Evolutionary conservation across 2,888 invertebrate genomes (phyloP).

Genomic region (Palloptera scutellata): DNA sequence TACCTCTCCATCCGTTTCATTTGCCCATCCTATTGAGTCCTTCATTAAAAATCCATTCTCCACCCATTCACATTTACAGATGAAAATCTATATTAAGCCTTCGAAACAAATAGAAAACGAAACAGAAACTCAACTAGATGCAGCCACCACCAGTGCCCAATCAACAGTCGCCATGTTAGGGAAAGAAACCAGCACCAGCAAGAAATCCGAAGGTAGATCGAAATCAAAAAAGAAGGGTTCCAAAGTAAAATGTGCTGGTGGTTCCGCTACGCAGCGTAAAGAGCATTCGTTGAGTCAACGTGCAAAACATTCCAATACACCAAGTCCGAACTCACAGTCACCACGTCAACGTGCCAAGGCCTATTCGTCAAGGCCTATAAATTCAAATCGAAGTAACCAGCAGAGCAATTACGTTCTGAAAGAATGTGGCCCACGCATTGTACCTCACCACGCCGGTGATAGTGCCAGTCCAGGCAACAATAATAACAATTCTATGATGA

Average conservation of each 20-base stretch:
- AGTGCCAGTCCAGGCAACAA: neutral
- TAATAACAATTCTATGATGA: neutral
- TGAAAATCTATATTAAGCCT: constrained; percentile 29
- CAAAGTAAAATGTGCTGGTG: neutral
- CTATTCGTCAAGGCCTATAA: neutral
- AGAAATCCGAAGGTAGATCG: constrained; percentile 1
- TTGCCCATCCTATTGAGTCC: neutral
- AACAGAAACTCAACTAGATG: neutral
- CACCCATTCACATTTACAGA: constrained; percentile 20
- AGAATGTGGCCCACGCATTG: neutral
- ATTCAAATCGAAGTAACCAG: neutral
- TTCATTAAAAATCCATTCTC: no score
- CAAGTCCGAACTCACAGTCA: neutral
- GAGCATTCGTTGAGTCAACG: neutral
- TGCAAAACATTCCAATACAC: neutral
- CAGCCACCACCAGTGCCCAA: no score
- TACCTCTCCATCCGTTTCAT: neutral
- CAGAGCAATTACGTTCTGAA: neutral
- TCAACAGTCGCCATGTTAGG: no score
- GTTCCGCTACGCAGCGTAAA: no score
- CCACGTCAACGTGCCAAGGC: constrained; percentile 7
- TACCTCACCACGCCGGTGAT: no score
- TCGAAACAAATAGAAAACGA: neutral
- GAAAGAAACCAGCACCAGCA: no score
- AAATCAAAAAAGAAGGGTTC: neutral